Evolutionary conservation across 2,113 vertebrate genomes (phyloP), one percentile per base, ranked within the genome.

Genomic region (Zosterops hypoxanthus): DNA sequence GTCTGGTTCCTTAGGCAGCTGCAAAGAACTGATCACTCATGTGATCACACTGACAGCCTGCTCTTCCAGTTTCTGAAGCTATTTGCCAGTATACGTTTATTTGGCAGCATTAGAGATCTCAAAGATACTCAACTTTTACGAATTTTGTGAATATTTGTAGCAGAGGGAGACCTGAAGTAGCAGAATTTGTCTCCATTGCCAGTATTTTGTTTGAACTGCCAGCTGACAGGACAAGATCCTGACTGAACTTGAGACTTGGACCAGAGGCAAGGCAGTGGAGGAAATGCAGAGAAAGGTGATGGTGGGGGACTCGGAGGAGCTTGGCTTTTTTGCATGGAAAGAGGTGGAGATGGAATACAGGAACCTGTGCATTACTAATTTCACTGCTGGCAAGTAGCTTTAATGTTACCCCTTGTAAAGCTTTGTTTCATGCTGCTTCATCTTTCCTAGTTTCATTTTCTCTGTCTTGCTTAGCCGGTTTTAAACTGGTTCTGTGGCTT

Each of bases 401-500:
- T 91, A 41, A 68, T 82, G 65, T 44, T 76, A 46, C 33, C 22
- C 12, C 24, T 88, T 4, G 1, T 50, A 63, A 93, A 81, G 47
- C 71, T 90, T 86, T 5, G 3, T 42, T 78, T 18, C 24, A 2
- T 83, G 82, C 29, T 64, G 60, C 29, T 96, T 92, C 44, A 63
- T 73, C 75, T 86, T 53, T 42, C 69, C 66, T 66, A 39, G 59
- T 82, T 93, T 91, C 44, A 12, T 90, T 91, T 89, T 96, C 49
- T 89, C 18, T 66, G 52, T 87, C 94, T 90, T 2, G 28, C 55
- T 50, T 63, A 90, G 92, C 95, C 29, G 49, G 95, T 97, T 97
- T 92, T 31, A 94, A 92, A 97, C 97, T 86, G 91, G 96, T 97
- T 97, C 69, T 94, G 92, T 95, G 71, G 90, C 93, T 97, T 96